Base-by-base conservation (phyloP, 2,888 invertebrate species). In the Drosophila acutilabella region DNA sequence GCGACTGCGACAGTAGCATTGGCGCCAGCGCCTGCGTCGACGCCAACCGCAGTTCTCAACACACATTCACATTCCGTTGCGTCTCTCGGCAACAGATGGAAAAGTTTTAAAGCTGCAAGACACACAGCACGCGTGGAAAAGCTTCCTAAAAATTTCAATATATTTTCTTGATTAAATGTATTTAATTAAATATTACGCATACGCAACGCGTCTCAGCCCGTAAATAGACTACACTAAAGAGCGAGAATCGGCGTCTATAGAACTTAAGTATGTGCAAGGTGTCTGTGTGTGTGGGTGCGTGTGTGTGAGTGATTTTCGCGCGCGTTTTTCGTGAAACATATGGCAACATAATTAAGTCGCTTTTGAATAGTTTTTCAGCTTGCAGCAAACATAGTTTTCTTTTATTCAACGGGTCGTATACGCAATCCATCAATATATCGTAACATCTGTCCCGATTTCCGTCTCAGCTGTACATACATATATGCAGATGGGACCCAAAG, bases 11-110 rank as follows among this genome's bases (percentile, higher is more conserved):
- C 36, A 13, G 11, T 2, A 13, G 13, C 36, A 13, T 13, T 13
- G 13, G 36, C 36, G 36, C 13, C 36, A 36, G 36, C 36, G 36
- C 36, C 36, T 44, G 68, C 78, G 78, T 59, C 70, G 50, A 64
- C 64, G 70, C 47, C 42, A 42, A 54, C 70, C 33, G 57, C 70
- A 38, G 23, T 45, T 47, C 30, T 33, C 36, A 36, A 48, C 57
- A 56, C 64, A 58, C 78, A 67, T 67, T 78, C 68, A 60, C 86
- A 76, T 76, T 81, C 79, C 85, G 64, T 68, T 65, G 70, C 74
- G 56, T 78, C 65, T 57, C 40, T 33, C 62, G 66, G 88, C 82
- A 83, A 88, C 86, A 83, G 88, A 80, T 83, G 88, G 82, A 83
- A 79, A 88, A 85, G 77, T 83, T 86, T 68, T 66, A 11, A 36